Base-by-base conservation (phyloP, 2,113 vertebrate genomes). In the Microcebus murinus region DNA sequence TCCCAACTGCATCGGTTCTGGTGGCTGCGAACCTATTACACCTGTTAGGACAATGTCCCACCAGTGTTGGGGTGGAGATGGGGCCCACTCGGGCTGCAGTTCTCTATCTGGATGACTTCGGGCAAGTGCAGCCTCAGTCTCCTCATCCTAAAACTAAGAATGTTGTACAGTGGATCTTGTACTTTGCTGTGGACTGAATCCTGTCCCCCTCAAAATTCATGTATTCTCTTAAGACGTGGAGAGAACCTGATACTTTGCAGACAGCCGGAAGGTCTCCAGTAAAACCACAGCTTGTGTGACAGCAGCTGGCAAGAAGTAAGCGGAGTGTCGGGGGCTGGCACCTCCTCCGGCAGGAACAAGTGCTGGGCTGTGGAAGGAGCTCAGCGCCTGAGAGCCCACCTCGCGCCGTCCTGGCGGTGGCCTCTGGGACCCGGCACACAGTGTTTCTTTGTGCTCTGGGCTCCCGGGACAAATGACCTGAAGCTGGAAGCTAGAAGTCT, bases 361-460 rank as follows among this genome's bases (percentile, higher is more conserved):
- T n/a, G 87, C 48, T 48, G 12, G 55, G 91, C 81, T 90, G 34
- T 74, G 36, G 87, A 25, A 23, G 52, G 27, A 61, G 42, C 70
- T 67, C 12, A 2, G 52, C 42, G 88, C 29, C 55, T 39, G 59
- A 4, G 52, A 70, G 89, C 25, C 55, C 68, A 68, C 34, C 14
- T 1, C 1, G 3, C 13, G 34, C 21, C 13, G 21, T 71, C 81
- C 67, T 0, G 52, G 70, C n/a, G 25, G 68, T 86, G 92, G 81
- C 57, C 48, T 48, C 77, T 2, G 6, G 23, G 48, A n/a, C 10
- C 81, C 6, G 3, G 83, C 17, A 88, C 91, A 98, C 92, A 92
- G 14, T 0, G 0, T 94, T 91, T 92, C 95, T 98, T 98, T 97
- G 86, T 97, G 27, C 87, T 91, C 94, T 0, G 9, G 57, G 94